These are phyloP conservation scores for Tipula helvola DNA, from an alignment of 2,888 invertebrate species.

Conservation along the genomic window DNA sequence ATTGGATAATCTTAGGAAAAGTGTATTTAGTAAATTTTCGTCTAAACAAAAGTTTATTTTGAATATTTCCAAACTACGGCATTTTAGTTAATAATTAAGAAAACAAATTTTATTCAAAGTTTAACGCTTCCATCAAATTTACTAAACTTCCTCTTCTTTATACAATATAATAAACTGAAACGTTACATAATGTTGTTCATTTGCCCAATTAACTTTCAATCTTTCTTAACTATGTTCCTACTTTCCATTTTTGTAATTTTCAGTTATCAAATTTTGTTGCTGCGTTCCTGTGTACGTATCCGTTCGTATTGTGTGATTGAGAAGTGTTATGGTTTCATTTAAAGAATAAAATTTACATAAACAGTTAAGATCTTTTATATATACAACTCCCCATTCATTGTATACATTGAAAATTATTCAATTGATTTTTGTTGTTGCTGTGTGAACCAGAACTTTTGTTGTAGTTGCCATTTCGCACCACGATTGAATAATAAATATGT, in stretches of 20 bases:
- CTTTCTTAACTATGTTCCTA: not conserved
- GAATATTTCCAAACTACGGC: not conserved
- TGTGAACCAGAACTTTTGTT: not conserved
- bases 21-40: too few species aligned
- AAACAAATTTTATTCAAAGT: not conserved
- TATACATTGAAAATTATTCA: not conserved
- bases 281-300: not conserved
- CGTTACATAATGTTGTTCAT: not conserved
- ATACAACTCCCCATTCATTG: not conserved
- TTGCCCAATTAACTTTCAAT: constrained; percentile 4
- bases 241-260: not conserved
- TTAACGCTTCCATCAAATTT: not conserved
- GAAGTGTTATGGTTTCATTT: not conserved
- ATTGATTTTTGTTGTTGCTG: not conserved
- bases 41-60: too few species aligned
- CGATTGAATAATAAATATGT: not conserved
- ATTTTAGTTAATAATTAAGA: too few species aligned
- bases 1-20: not conserved
- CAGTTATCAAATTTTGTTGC: not conserved
- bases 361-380: not conserved
- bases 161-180: not conserved
- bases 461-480: not conserved
- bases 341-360: not conserved
- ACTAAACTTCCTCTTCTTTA: not conserved
- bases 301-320: not conserved